These are phyloP conservation scores for Cheilinus undulatus DNA, from an alignment of 2,113 vertebrate species.

Conservation along the genomic window DNA sequence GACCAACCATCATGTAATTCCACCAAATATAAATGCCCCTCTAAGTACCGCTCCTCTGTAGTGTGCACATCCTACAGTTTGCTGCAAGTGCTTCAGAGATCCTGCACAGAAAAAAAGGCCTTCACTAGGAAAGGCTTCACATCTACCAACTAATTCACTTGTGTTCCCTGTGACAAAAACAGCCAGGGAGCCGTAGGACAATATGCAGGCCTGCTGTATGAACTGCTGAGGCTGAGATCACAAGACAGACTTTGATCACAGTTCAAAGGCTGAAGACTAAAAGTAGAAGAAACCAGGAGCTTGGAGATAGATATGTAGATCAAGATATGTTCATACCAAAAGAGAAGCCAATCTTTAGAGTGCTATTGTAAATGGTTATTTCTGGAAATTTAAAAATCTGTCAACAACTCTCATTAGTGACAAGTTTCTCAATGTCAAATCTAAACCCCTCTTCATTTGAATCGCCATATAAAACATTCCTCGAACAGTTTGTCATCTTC, in stretches of 20 bases:
- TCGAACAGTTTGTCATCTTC: too few relatives aligned
- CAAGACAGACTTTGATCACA: neutral
- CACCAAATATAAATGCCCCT: constrained; percentile 32
- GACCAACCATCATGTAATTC: constrained; percentile 1
- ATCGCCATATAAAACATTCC: too few relatives aligned
- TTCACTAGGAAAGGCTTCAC: constrained; percentile 11
- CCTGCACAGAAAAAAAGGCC: constrained; percentile 14
- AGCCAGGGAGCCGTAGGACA: neutral
- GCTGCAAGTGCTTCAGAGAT: constrained; percentile 62
- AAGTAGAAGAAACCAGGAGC: too few relatives aligned
- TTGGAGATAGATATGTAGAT: too few relatives aligned
- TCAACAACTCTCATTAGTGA: neutral
- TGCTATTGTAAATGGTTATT: neutral
- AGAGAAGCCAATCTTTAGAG: neutral
- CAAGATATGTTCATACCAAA: neutral
- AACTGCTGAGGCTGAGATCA: constrained; percentile 23
- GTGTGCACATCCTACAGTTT: constrained; percentile 51
- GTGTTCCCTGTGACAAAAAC: constrained; percentile 7
- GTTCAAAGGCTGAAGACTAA: neutral
- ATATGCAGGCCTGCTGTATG: constrained; percentile 1
- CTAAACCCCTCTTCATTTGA: too few relatives aligned
- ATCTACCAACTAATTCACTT: neutral
- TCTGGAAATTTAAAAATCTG: neutral
- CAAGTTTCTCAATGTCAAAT: neutral
- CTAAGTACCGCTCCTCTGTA: constrained; percentile 47